Conservation (phyloP, 2,113 vertebrate species). For the Progne subis region DNA sequence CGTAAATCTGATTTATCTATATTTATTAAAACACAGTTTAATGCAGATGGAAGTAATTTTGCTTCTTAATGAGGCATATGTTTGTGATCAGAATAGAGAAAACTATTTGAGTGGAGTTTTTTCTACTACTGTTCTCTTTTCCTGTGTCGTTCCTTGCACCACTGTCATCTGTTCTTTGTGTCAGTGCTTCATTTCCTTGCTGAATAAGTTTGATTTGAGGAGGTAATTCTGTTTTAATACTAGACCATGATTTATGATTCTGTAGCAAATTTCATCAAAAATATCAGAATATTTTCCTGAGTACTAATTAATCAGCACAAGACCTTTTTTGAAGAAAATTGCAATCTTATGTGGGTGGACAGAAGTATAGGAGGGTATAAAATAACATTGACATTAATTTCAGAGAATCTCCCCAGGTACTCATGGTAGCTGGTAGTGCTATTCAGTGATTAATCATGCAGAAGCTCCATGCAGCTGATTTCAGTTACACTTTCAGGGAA, state of each 20-base stretch:
- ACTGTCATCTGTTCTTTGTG: background rate
- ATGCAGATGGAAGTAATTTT: background rate
- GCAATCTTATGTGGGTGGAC: background rate
- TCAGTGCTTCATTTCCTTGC: slow-evolving; percentile 15
- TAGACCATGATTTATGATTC: background rate
- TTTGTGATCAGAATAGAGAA: background rate
- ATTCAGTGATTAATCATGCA: background rate
- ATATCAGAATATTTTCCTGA: background rate
- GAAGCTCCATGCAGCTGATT: background rate
- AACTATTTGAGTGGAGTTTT: background rate
- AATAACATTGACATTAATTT: background rate
- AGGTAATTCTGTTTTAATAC: background rate
- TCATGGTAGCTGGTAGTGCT: background rate
- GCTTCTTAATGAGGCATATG: slow-evolving; percentile 14
- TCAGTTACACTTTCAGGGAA: background rate
- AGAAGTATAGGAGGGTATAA: background rate
- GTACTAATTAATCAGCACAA: background rate
- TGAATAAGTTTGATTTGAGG: background rate
- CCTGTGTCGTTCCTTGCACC: background rate
- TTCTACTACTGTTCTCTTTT: background rate
- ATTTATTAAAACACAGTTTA: background rate
- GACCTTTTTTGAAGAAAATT: slow-evolving; percentile 23
- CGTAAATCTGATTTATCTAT: background rate
- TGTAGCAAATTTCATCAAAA: background rate
- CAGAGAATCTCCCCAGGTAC: background rate